A percentile compares a stretch with the other conserved stretches of the same genome.
These are phyloP conservation scores for Limnephilus rhombicus DNA, from an alignment of 2,888 invertebrate species.

Conservation along the genomic window DNA sequence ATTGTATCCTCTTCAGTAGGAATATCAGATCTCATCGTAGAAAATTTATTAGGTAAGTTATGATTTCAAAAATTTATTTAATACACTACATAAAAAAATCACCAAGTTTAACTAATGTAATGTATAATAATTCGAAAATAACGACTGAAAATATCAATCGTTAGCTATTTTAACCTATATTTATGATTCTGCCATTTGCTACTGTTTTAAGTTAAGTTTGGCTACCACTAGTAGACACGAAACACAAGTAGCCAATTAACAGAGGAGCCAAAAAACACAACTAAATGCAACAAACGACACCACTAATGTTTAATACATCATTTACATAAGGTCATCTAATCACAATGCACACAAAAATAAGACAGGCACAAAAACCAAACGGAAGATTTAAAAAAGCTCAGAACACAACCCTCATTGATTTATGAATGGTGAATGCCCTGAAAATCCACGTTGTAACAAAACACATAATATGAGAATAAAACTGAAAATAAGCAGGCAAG, in stretches of 20 bases:
- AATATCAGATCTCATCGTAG: too few relatives aligned
- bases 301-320: neutral
- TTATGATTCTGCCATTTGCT: neutral
- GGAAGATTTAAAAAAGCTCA: slow-evolving; percentile 2
- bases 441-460: slow-evolving; percentile 17
- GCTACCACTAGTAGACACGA: neutral
- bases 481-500: slow-evolving; percentile 71
- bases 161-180: neutral
- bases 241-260: neutral
- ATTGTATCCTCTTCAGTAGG: too few relatives aligned
- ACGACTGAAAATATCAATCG: neutral
- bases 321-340: neutral
- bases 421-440: neutral
- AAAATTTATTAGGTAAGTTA: too few relatives aligned
- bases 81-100: neutral
- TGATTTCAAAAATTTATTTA: too few relatives aligned
- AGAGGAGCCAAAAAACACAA: neutral
- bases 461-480: slow-evolving; percentile 10
- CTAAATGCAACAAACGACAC: neutral
- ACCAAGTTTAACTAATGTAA: neutral
- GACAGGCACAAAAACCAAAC: slow-evolving; percentile 12
- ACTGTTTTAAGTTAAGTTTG: neutral
- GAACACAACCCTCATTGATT: slow-evolving; percentile 20
- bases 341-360: neutral
- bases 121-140: neutral